Evolutionary conservation across 2,113 vertebrate genomes (phyloP).

Genomic region (Cinclus mexicanus): DNA sequence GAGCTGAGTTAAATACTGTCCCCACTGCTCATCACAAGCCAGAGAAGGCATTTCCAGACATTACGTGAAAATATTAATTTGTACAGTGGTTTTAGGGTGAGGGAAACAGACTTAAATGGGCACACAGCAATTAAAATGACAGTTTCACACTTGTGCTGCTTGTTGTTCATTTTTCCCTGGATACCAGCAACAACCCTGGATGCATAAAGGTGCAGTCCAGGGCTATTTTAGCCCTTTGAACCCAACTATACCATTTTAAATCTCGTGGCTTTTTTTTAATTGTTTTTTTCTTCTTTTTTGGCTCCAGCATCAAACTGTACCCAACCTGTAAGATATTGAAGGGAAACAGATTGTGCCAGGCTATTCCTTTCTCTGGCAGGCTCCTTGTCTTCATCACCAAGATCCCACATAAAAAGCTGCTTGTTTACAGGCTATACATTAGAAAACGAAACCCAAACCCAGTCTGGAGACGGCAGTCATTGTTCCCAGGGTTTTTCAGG

Average conservation of each 20-base stretch:
- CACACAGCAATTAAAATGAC: background rate
- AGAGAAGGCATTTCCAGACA: background rate
- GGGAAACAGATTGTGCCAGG: background rate
- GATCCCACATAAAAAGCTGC: background rate
- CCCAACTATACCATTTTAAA: background rate
- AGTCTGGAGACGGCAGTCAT: background rate
- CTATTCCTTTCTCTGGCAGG: background rate
- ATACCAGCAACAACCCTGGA: background rate
- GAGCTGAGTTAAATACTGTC: background rate
- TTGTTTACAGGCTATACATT: background rate
- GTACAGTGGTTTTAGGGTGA: background rate
- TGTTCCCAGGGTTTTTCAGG: slow-evolving; percentile 1
- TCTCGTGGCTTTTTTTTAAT: background rate
- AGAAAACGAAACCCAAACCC: background rate
- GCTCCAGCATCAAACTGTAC: background rate
- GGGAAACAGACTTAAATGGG: background rate
- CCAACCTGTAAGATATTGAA: background rate
- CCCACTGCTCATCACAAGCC: background rate
- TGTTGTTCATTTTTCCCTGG: background rate
- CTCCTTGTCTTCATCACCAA: background rate
- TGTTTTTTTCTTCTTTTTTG: background rate
- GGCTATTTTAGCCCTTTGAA: background rate
- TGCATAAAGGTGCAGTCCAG: background rate
- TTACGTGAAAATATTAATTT: background rate
- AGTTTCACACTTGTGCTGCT: background rate